Percentiles rank a stretch among this genome's conserved stretches.
These are phyloP conservation scores for Pegoplata infirma DNA, from an alignment of 2,888 invertebrate genomes.

Conservation along the genomic window DNA sequence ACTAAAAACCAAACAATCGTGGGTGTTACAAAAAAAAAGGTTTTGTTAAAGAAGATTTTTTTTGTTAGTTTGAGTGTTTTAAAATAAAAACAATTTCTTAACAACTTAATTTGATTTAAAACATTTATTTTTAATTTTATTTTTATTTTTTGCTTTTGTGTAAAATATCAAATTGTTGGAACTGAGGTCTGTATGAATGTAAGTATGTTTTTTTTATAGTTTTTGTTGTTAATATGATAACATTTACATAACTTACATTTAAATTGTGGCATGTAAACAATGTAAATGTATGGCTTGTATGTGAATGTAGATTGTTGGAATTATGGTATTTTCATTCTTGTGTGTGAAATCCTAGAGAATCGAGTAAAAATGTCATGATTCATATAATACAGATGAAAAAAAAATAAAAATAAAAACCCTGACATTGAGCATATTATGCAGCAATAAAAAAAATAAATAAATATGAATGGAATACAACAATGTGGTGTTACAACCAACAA, in stretches of 20 bases:
- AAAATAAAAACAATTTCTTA: conserved; percentile 16
- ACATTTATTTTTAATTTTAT: conserved; percentile 15
- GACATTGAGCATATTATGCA: conserved; percentile 17
- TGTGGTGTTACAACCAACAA: neutral
- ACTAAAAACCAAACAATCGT: conserved; percentile 31
- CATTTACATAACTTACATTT: conserved; percentile 46
- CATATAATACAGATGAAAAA: neutral
- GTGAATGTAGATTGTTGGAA: neutral
- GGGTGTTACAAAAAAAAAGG: conserved; percentile 15
- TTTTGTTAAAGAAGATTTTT: neutral
- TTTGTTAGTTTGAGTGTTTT: neutral
- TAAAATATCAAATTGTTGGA: neutral
- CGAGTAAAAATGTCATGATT: conserved; percentile 20
- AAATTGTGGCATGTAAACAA: conserved; percentile 41
- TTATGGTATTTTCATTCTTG: neutral
- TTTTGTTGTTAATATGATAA: conserved; percentile 22
- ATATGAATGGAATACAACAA: neutral
- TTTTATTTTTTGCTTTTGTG: neutral
- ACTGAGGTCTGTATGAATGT: no score
- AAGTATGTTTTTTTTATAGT: neutral
- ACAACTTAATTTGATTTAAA: conserved; percentile 56
- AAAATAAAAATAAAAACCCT: neutral
- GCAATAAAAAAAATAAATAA: neutral
- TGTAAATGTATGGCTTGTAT: neutral
- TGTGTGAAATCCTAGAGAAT: neutral